Evolutionary conservation across 2,113 vertebrate species (phyloP), one percentile per base, ranked within the genome.

Genomic region (Hyaena hyaena): DNA sequence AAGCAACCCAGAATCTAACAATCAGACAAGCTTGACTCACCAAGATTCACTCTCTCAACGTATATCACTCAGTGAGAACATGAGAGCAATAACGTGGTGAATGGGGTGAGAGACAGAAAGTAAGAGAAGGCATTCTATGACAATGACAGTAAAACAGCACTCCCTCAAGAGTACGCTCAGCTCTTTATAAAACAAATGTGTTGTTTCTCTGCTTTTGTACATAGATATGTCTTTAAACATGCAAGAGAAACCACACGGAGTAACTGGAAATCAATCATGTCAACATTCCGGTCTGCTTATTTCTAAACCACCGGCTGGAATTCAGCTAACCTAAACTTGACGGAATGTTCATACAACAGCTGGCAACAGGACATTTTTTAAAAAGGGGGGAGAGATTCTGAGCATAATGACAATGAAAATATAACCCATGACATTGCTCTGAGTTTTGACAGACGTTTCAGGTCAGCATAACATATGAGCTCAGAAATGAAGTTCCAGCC

Each of bases 321-420:
- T 82, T 88, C n/a, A 31, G 89, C 93, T 97, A 96, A 95, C 93
- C 65, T 92, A 96, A 98, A 95, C 93, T 94, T 92, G 61, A 76
- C 48, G n/a, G 66, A 83, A 93, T 86, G 87, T 93, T 96, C 94
- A 65, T 76, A 53, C 33, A 96, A 97, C 81, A 81, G 50, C 93
- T 69, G 88, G 61, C 90, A 92, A 58, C 58, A 65, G 23, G 74
- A 88, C 73, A 91, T 68, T 68, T 55, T 55, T 55, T 16, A 53
- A 63, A 50, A 69, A 69, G 33, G 63, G 65, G 65, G 26, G 65
- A 31, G 83, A 9, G 10, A 90, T 50, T 97, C 84, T 76, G 73
- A 97, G 84, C 92, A 84, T 90, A 93, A 96, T 58, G 87, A 96
- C 97, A 97, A 95, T 91, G 45, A 97, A 97, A 97, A 96, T 71